Evolutionary conservation across 2,888 invertebrate species (phyloP).

Genomic region (Nomada lathburiana): DNA sequence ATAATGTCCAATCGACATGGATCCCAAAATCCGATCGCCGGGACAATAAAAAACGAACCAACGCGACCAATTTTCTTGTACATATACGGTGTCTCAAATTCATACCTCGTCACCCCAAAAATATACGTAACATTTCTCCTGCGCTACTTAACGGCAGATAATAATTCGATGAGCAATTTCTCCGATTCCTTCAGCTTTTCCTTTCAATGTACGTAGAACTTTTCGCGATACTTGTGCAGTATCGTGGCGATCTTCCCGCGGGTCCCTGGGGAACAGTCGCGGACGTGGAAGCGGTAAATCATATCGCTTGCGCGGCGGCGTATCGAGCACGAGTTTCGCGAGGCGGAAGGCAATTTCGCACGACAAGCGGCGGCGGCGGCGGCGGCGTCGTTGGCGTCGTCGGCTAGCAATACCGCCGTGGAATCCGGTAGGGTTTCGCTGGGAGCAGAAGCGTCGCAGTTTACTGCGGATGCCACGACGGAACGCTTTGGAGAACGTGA

Average conservation of each 20-base stretch:
- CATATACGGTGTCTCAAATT: too few species aligned
- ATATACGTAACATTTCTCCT: too few species aligned
- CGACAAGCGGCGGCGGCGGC: slow-evolving; percentile 50
- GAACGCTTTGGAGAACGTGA: slow-evolving; percentile 65
- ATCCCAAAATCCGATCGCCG: too few species aligned
- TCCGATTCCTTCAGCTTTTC: too few species aligned
- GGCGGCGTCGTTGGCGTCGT: slow-evolving; percentile 30
- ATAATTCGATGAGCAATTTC: background rate
- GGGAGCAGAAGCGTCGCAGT: slow-evolving; percentile 60
- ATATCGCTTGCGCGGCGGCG: slow-evolving; percentile 53
- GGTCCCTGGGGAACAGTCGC: slow-evolving; percentile 24
- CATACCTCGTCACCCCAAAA: too few species aligned
- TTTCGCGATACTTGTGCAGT: background rate
- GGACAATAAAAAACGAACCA: too few species aligned
- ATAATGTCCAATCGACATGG: too few species aligned
- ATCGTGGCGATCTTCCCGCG: slow-evolving; percentile 13
- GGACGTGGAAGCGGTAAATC: slow-evolving; percentile 71
- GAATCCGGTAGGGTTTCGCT: slow-evolving; percentile 68
- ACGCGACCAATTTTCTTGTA: too few species aligned
- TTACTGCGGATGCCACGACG: slow-evolving; percentile 59
- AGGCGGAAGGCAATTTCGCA: slow-evolving; percentile 68
- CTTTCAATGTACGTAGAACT: background rate
- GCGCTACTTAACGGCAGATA: background rate
- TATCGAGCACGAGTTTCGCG: slow-evolving; percentile 61
- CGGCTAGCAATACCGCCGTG: slow-evolving; percentile 49